Base-by-base conservation (phyloP, 2,888 invertebrate genomes). In the Drosophila atripex region DNA sequence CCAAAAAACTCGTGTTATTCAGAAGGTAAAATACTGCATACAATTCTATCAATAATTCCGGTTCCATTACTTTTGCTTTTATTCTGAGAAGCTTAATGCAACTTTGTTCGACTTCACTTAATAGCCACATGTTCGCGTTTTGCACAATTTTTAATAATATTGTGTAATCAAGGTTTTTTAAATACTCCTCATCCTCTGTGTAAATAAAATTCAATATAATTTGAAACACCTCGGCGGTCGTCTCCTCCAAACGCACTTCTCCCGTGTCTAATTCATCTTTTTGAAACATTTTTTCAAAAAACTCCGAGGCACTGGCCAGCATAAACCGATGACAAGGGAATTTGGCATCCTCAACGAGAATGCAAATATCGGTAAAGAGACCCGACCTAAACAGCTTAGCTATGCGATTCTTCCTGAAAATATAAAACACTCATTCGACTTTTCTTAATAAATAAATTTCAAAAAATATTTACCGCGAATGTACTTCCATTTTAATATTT, bases 201-300 rank as follows among this genome's bases (percentile, higher is more conserved):
- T 53, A 53, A n/a, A 53, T 43, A 18, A 43, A 43, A 1, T 43
- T 28, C 1, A 53, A 18, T 6, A 53, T 28, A 18, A n/a, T 30
- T 21, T 43, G 4, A 30, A 53, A 43, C 28, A 43, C 9, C 1
- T 53, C n/a, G 1, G 43, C 28, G 0, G 18, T 43, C 18, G 43
- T 21, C 11, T 18, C 28, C 18, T 28, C 9, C 18, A 53, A 43
- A 2, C 3, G 9, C 7, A 53, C 28, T 5, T 18, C n/a, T 3
- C n/a, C 53, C 18, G 43, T 30, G 39, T 14, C 3, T 8, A 28
- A 16, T 4, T 28, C 25, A 4, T 53, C 43, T 9, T n/a, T 18
- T 53, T 21, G n/a, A 28, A 53, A 43, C 21, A 53, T 11, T 43
- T 30, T 53, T 18, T 53, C 53, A 11, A 53, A 53, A 3, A 53